These are phyloP conservation scores for Amphiprion ocellaris DNA, from an alignment of 2,113 vertebrate genomes.

Conservation along the genomic window DNA sequence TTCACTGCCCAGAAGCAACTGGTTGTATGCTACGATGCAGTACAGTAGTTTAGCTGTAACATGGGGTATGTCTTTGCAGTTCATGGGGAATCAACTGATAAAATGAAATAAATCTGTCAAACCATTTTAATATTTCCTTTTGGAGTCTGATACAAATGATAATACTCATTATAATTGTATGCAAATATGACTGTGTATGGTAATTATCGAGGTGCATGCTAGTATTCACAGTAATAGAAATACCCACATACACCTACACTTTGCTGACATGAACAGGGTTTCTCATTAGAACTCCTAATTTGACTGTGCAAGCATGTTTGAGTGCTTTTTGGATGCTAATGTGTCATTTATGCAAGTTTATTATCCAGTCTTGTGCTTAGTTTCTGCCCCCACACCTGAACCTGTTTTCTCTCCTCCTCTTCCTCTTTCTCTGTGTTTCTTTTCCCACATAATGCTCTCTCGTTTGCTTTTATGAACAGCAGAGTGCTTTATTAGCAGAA, in stretches of 20 bases:
- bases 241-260: not conserved
- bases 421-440: not conserved
- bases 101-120: slow-evolving; percentile 12
- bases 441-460: slow-evolving; percentile 1
- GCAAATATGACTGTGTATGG: slow-evolving; percentile 28
- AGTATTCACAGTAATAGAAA: not conserved
- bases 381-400: slow-evolving; percentile 9
- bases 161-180: slow-evolving; percentile 8
- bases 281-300: slow-evolving; percentile 47
- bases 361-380: slow-evolving; percentile 9
- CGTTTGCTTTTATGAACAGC: slow-evolving; percentile 24
- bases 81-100: not conserved
- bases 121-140: not conserved
- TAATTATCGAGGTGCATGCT: slow-evolving; percentile 13
- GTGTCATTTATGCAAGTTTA: slow-evolving; percentile 21
- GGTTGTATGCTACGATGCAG: slow-evolving; percentile 3
- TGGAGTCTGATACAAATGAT: not conserved
- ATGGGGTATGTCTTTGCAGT: not conserved
- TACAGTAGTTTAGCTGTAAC: not conserved
- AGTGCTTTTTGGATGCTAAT: slow-evolving; percentile 25
- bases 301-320: not conserved
- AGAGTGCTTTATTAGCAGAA: slow-evolving; percentile 47
- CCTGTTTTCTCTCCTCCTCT: not conserved
- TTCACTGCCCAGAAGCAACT: slow-evolving; percentile 13
- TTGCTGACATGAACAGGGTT: slow-evolving; percentile 41